Conservation (phyloP, 2,888 invertebrate genomes). For the Noctua comes region DNA sequence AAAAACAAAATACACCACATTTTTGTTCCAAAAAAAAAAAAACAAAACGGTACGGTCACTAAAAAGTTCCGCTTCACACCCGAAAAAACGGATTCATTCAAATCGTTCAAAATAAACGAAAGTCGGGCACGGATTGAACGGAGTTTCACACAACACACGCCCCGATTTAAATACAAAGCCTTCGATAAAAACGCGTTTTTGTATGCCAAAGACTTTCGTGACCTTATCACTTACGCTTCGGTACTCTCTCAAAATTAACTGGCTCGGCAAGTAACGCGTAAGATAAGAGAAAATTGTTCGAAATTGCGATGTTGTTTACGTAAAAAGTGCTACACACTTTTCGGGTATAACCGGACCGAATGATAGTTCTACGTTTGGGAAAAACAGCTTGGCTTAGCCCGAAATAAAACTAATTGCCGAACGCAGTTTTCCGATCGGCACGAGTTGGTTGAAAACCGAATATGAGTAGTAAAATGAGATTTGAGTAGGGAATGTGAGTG, state of each 20-base stretch:
- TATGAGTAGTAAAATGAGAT: neutral
- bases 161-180: constrained; percentile 44
- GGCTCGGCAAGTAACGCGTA: constrained; percentile 45
- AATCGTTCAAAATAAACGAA: constrained; percentile 40
- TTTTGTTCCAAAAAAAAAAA: constrained; percentile 17
- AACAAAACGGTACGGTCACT: neutral
- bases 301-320: constrained; percentile 62
- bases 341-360: neutral
- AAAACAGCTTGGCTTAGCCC: neutral
- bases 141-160: constrained; percentile 24
- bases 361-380: neutral
- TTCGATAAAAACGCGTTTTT: constrained; percentile 49
- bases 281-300: constrained; percentile 62
- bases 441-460: neutral
- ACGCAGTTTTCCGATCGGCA: neutral
- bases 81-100: constrained; percentile 29
- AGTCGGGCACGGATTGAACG: constrained; percentile 23
- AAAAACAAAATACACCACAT: constrained; percentile 7
- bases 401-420: neutral
- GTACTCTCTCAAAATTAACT: constrained; percentile 56
- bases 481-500: neutral
- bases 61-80: constrained; percentile 34
- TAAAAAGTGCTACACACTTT: neutral
- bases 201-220: constrained; percentile 34
- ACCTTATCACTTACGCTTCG: constrained; percentile 62